These are phyloP conservation scores for Siderastrea radians DNA, from an alignment of 92 coral and sea anemone species.

Conservation along the genomic window DNA sequence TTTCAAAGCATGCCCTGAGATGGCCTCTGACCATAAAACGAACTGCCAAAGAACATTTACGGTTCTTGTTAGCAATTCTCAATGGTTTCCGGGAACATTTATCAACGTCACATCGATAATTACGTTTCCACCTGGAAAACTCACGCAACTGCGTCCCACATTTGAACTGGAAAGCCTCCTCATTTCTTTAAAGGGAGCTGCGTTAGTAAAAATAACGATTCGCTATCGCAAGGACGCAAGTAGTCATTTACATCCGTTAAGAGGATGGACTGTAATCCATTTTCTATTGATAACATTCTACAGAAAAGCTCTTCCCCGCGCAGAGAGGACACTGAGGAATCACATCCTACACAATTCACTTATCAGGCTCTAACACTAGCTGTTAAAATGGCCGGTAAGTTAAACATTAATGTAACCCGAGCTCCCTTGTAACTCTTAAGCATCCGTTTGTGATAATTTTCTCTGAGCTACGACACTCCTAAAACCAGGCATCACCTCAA, in stretches of 20 bases:
- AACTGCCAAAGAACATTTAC: background rate
- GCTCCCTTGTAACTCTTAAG: background rate
- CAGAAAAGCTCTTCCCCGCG: constrained; percentile 54
- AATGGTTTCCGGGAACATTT: constrained; percentile 35
- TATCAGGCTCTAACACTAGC: constrained; percentile 81
- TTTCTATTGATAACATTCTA: constrained; percentile 85
- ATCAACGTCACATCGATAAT: constrained; percentile 60
- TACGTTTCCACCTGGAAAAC: background rate
- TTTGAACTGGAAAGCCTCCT: background rate
- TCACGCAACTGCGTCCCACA: background rate
- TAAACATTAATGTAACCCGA: background rate
- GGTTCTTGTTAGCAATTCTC: background rate
- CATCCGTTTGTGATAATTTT: background rate
- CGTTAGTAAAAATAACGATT: background rate
- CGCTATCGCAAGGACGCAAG: background rate
- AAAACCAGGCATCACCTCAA: no score
- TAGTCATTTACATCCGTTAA: background rate
- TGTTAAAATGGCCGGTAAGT: constrained; percentile 88
- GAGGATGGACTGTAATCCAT: constrained; percentile 79
- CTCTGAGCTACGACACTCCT: background rate
- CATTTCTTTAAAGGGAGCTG: background rate
- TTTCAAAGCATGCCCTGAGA: no score
- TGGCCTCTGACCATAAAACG: background rate
- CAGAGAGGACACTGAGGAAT: constrained; percentile 15
- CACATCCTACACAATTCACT: constrained; percentile 43